Conservation (phyloP, 1,140 invertebrate species). For the Drosophila navojoa region DNA sequence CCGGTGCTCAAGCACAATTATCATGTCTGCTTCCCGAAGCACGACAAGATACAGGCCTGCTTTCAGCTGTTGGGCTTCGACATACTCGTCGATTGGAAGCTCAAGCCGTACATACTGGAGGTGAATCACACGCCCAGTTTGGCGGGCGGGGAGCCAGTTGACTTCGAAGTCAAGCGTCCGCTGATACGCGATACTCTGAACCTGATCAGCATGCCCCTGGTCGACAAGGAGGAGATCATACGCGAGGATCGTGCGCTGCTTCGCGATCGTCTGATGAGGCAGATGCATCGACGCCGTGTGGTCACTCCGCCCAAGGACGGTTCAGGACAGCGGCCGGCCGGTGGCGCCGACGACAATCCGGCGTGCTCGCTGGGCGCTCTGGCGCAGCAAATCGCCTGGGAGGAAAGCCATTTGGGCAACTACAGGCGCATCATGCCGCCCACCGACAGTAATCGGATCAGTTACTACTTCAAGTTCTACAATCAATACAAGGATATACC, state of each 20-base stretch:
- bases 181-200: conserved; percentile 92
- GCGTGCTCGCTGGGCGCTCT: conserved; percentile 80
- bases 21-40: conserved; percentile 92
- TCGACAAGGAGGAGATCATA: conserved; percentile 90
- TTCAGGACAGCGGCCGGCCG: not conserved
- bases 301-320: not conserved
- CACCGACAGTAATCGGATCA: conserved; percentile 45
- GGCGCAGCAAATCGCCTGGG: conserved; percentile 90
- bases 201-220: conserved; percentile 91
- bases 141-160: conserved; percentile 91
- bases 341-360: conserved; percentile 13
- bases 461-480: conserved; percentile 84
- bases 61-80: conserved; percentile 96
- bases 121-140: conserved; percentile 97
- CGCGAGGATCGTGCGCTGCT: conserved; percentile 86
- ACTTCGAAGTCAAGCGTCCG: conserved; percentile 92
- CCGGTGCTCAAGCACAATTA: conserved; percentile 95
- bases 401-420: conserved; percentile 90
- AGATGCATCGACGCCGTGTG: conserved; percentile 84
- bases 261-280: conserved; percentile 45
- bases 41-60: conserved; percentile 92
- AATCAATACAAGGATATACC: conserved; percentile 87
- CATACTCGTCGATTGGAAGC: conserved; percentile 92
- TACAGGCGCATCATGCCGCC: conserved; percentile 85
- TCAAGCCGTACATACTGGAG: conserved; percentile 93